A percentile compares a stretch with the other conserved stretches of the same genome.
Evolutionary conservation across 1,140 invertebrate genomes (phyloP).

Genomic region (Macrotrachela quadricornifera): DNA sequence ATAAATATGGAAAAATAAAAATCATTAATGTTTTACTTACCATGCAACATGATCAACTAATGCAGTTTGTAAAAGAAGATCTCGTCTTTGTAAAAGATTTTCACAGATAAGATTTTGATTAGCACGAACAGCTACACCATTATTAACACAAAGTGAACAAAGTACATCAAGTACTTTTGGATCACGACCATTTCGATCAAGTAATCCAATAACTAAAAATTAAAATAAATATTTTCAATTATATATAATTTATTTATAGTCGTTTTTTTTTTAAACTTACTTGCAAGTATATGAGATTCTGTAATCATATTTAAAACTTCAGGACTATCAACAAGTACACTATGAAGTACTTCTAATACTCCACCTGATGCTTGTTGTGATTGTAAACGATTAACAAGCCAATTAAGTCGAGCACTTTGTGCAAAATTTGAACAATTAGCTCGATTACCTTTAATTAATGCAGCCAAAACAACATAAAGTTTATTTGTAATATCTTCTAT

Average conservation of each 20-base stretch:
- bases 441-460: conserved; percentile 95
- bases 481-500: conserved; percentile 6
- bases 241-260: no score
- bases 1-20: no score
- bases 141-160: conserved; percentile 91
- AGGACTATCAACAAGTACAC: conserved; percentile 92
- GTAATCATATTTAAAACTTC: conserved; percentile 99
- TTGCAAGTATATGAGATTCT: conserved; percentile 72
- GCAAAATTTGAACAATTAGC: conserved; percentile 98
- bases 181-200: conserved; percentile 94
- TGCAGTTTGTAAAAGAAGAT: conserved; percentile 79
- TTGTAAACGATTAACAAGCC: conserved; percentile 84
- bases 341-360: conserved; percentile 95
- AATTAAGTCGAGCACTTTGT: conserved; percentile 88
- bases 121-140: conserved; percentile 78
- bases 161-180: conserved; percentile 90
- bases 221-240: no score
- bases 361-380: conserved; percentile 62
- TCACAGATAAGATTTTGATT: conserved; percentile 99
- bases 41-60: conserved; percentile 86
- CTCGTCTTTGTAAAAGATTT: conserved; percentile 86
- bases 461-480: conserved; percentile 41
- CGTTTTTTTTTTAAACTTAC: no score
- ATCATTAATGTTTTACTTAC: conserved; percentile 28
- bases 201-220: conserved; percentile 57